A percentile compares a stretch with the other conserved stretches of the same genome.
phyloP scores from a whole-genome alignment of 2,113 vertebrate genomes.

The Heliornis fulica region DNA sequence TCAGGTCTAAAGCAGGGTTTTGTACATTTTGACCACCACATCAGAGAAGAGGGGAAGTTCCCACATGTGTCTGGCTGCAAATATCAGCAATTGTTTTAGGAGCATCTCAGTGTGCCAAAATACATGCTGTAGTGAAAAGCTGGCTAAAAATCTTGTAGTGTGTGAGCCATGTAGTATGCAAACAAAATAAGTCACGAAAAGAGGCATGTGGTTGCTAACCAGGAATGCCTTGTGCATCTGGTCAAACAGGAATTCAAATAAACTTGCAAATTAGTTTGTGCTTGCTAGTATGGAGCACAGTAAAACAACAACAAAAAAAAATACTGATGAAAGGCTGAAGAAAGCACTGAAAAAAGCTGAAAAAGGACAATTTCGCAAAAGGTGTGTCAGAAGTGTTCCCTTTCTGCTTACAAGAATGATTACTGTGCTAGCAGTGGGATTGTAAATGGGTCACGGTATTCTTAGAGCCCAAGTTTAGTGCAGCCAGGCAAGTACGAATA shows the following conservation, averaged over 20 bases:
- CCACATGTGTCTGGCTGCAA: background rate
- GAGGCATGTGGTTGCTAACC: fast-evolving
- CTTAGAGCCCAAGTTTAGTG: background rate
- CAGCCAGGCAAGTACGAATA: background rate
- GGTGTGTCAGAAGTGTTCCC: background rate
- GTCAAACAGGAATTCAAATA: background rate
- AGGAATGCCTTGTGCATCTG: background rate
- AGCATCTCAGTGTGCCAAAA: background rate
- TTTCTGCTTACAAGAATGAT: background rate
- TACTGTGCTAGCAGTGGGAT: background rate
- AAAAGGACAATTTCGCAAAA: background rate
- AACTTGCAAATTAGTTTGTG: background rate
- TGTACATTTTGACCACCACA: background rate
- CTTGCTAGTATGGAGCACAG: background rate
- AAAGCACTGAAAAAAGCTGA: too few species aligned
- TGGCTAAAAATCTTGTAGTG: background rate
- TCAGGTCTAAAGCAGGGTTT: background rate
- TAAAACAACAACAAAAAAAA: background rate
- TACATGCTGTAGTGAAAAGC: background rate
- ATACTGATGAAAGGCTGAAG: too few species aligned
- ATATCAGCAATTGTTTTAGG: background rate
- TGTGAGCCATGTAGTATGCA: fast-evolving
- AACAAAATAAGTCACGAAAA: background rate
- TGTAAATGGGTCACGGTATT: background rate
- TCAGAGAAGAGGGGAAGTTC: background rate